A percentile compares a stretch with the other conserved stretches of the same genome.
Evolutionary conservation across 35 echinoderm and acorn worm species (phyloP).

Genomic region (Apostichopus parvimensis): DNA sequence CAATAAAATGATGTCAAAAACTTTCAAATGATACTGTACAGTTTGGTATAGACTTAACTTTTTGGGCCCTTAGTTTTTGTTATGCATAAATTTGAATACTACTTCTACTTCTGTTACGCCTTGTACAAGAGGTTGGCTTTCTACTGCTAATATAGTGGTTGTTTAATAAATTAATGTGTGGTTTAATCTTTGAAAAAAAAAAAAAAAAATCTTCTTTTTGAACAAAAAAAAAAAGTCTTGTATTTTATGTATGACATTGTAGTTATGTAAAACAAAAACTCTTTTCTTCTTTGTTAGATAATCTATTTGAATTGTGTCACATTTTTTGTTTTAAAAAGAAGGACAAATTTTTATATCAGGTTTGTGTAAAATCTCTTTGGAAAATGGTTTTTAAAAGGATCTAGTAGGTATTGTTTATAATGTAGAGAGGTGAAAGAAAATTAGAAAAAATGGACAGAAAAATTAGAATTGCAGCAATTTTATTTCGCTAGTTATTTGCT

Average conservation of each 20-base stretch:
- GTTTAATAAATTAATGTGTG: background rate
- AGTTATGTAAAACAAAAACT: background rate
- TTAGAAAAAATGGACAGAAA: constrained; percentile 6
- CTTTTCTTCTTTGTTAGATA: constrained; percentile 42
- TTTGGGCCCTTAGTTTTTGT: no score
- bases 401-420: constrained; percentile 40
- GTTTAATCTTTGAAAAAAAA: background rate
- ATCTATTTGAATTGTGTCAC: constrained; percentile 8
- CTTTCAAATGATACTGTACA: no score
- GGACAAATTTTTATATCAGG: constrained; percentile 52
- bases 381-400: constrained; percentile 40
- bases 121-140: background rate
- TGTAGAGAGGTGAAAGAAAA: background rate
- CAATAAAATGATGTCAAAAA: no score
- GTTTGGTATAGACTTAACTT: no score
- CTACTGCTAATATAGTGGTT: background rate
- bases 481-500: constrained; percentile 23
- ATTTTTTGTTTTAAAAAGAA: constrained; percentile 11
- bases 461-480: background rate
- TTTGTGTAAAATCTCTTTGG: constrained; percentile 53
- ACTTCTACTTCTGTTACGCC: no score
- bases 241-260: constrained; percentile 10
- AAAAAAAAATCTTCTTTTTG: background rate
- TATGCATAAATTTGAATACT: no score
- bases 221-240: background rate